Evolutionary conservation across 1,140 invertebrate species (phyloP).

Genomic region (Lepidostoma basale): DNA sequence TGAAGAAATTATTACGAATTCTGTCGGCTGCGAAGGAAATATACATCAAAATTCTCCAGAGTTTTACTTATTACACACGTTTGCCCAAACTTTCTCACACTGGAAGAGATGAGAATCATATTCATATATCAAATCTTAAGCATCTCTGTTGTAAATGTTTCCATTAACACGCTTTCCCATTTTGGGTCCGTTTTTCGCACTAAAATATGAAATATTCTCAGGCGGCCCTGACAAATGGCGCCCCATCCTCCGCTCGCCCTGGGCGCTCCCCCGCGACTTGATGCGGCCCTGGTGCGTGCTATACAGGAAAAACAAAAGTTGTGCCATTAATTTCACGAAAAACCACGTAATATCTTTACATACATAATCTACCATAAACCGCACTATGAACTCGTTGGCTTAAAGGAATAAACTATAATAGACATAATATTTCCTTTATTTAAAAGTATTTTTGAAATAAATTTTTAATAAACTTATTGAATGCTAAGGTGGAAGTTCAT

Average conservation of each 20-base stretch:
- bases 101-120: background rate
- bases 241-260: background rate
- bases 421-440: too few species aligned
- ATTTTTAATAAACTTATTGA: too few species aligned
- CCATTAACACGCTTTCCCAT: conserved; percentile 8
- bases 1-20: too few species aligned
- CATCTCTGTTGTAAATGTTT: background rate
- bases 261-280: background rate
- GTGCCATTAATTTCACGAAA: too few species aligned
- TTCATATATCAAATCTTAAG: background rate
- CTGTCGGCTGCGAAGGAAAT: too few species aligned
- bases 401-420: too few species aligned
- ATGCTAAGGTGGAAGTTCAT: too few species aligned
- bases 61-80: background rate
- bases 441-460: too few species aligned
- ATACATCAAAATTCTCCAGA: too few species aligned
- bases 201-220: conserved; percentile 32
- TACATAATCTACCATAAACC: too few species aligned
- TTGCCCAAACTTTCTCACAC: background rate
- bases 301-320: background rate
- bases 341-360: too few species aligned
- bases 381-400: too few species aligned
- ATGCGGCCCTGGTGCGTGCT: background rate
- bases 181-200: conserved; percentile 22
- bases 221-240: conserved; percentile 26